phyloP scores from a whole-genome alignment of 2,888 invertebrate species.

The Calephelis perditalis region DNA sequence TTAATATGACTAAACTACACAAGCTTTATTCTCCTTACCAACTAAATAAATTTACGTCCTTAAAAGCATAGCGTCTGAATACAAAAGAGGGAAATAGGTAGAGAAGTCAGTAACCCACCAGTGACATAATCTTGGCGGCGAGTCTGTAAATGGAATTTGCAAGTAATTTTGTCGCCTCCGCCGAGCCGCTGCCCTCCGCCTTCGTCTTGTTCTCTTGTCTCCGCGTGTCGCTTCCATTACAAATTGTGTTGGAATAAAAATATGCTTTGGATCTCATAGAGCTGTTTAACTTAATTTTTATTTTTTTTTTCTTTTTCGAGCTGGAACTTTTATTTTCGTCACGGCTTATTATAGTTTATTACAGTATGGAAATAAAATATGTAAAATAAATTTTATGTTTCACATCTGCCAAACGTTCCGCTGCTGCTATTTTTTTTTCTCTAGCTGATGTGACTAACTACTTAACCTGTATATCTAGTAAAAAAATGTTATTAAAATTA shows the following conservation, averaged over 20 bases:
- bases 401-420: too few relatives aligned
- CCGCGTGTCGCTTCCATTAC: conserved; percentile 76
- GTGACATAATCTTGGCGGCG: conserved; percentile 56
- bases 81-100: conserved; percentile 10
- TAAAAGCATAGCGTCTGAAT: conserved; percentile 8
- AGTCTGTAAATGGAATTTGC: conserved; percentile 76
- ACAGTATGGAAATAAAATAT: too few relatives aligned
- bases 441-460: too few relatives aligned
- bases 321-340: too few relatives aligned
- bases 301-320: too few relatives aligned
- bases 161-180: conserved; percentile 67
- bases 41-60: conserved; percentile 3
- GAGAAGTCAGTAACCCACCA: conserved; percentile 33
- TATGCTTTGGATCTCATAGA: conserved; percentile 51
- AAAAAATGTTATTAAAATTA: too few relatives aligned
- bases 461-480: too few relatives aligned
- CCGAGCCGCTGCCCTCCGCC: conserved; percentile 40
- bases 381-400: too few relatives aligned
- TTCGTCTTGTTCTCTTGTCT: conserved; percentile 69
- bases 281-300: conserved; percentile 30
- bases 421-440: too few relatives aligned
- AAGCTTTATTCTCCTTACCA: conserved; percentile 1
- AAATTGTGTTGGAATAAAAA: conserved; percentile 78
- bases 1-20: not conserved
- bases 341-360: too few relatives aligned